Conservation (phyloP, 2,113 vertebrate genomes). For the Lutjanus erythropterus region DNA sequence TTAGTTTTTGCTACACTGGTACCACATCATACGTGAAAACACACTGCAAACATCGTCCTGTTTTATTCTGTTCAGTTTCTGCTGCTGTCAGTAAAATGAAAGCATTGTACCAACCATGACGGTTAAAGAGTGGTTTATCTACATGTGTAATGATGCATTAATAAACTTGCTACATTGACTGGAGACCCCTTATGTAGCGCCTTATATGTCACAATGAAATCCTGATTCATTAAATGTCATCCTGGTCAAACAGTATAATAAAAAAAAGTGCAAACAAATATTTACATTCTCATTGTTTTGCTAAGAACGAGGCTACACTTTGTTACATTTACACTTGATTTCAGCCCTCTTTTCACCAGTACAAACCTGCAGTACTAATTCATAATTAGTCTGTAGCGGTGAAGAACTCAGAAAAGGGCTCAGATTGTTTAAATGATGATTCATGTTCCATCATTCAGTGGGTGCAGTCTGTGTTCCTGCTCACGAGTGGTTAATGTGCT, state of each 20-base stretch:
- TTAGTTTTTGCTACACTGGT: constrained; percentile 28
- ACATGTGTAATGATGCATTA: constrained; percentile 15
- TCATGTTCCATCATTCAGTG: not conserved
- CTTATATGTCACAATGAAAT: constrained; percentile 20
- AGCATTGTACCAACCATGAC: constrained; percentile 51
- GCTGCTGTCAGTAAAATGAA: constrained; percentile 37
- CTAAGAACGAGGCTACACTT: not conserved
- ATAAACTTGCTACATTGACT: not conserved
- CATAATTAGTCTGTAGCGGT: constrained; percentile 1
- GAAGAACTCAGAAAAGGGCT: constrained; percentile 17
- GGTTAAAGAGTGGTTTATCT: constrained; percentile 39
- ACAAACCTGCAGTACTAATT: constrained; percentile 20
- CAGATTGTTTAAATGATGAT: constrained; percentile 15
- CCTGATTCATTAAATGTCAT: not conserved
- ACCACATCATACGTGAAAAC: constrained; percentile 23
- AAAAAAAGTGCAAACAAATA: constrained; percentile 61
- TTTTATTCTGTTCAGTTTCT: constrained; percentile 16
- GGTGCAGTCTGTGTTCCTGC: too few relatives aligned
- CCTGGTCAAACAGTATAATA: constrained; percentile 19
- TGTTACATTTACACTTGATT: not conserved
- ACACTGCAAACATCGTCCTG: not conserved
- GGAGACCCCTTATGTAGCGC: not conserved
- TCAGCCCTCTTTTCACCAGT: not conserved
- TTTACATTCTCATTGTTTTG: constrained; percentile 58
- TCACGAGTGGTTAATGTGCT: not conserved